Evolutionary conservation across 92 coral and sea anemone genomes (phyloP).

Genomic region (Zoanthus sansibaricus): DNA sequence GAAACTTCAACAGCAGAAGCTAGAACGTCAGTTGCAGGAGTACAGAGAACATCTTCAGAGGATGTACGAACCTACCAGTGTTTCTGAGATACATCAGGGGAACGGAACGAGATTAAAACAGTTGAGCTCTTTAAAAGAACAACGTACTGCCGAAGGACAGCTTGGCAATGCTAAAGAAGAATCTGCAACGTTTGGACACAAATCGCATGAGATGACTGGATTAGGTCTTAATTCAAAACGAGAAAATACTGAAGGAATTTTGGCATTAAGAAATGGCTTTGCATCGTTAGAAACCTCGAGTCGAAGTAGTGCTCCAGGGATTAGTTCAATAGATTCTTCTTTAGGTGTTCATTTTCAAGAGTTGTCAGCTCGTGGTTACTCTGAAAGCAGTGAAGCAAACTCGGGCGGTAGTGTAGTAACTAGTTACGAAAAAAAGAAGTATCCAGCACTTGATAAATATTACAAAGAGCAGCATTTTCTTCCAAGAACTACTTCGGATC

Average conservation of each 20-base stretch:
- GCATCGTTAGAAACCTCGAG: too few relatives aligned
- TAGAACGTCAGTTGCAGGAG: background rate
- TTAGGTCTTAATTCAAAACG: too few relatives aligned
- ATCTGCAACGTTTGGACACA: background rate
- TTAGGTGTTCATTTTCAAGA: background rate
- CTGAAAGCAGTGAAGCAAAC: background rate
- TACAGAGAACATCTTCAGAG: background rate
- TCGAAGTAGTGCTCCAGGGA: too few relatives aligned
- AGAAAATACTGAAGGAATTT: too few relatives aligned
- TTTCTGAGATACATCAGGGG: background rate
- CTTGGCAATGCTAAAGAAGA: too few relatives aligned
- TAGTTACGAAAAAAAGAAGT: background rate
- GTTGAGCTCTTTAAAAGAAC: too few relatives aligned
- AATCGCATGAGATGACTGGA: background rate
- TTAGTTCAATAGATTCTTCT: background rate
- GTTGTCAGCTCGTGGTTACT: background rate
- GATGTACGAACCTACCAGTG: background rate
- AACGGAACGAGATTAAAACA: too few relatives aligned
- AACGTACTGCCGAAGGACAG: too few relatives aligned
- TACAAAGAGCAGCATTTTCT: background rate
- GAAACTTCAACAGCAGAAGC: background rate
- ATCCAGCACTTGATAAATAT: background rate
- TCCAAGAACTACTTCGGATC: background rate
- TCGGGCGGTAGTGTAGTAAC: background rate
- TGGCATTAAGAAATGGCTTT: too few relatives aligned